Percentiles rank a stretch among this genome's conserved stretches.
These are phyloP conservation scores for Pachyuromys duprasi DNA, from an alignment of 2,797 vertebrate genomes.

Conservation along the genomic window DNA sequence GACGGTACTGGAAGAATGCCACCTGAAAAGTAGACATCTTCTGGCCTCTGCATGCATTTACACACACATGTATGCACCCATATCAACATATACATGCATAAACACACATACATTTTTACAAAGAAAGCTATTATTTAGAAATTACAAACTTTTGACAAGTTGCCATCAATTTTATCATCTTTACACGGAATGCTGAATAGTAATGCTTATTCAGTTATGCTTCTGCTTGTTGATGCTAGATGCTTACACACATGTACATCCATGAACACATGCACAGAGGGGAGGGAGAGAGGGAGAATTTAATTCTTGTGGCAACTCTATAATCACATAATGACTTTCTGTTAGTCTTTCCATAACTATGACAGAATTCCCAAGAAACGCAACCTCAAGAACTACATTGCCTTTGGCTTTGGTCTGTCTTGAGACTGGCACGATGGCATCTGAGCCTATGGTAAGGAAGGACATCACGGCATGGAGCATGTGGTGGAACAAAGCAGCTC, in stretches of 20 bases:
- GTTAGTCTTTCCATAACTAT: background rate
- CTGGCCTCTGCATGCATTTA: background rate
- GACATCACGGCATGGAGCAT: background rate
- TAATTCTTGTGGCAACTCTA: slow-evolving; percentile 31
- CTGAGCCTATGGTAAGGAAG: background rate
- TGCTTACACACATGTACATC: background rate
- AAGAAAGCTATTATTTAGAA: slow-evolving; percentile 34
- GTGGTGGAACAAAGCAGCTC: background rate
- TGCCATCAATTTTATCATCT: background rate
- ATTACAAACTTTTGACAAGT: slow-evolving; percentile 8
- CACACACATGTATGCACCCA: background rate
- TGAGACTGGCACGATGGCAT: background rate
- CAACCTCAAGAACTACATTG: background rate
- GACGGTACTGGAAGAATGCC: background rate
- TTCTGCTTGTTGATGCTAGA: background rate
- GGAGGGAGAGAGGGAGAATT: background rate
- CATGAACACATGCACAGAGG: background rate
- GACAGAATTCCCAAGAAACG: background rate
- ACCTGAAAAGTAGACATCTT: background rate
- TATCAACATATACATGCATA: background rate
- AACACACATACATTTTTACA: background rate
- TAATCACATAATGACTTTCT: background rate
- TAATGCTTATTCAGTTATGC: background rate
- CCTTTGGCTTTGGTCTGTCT: background rate
- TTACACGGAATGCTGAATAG: background rate